Conservation (phyloP, 2,888 invertebrate genomes). For the Suillia variegata region DNA sequence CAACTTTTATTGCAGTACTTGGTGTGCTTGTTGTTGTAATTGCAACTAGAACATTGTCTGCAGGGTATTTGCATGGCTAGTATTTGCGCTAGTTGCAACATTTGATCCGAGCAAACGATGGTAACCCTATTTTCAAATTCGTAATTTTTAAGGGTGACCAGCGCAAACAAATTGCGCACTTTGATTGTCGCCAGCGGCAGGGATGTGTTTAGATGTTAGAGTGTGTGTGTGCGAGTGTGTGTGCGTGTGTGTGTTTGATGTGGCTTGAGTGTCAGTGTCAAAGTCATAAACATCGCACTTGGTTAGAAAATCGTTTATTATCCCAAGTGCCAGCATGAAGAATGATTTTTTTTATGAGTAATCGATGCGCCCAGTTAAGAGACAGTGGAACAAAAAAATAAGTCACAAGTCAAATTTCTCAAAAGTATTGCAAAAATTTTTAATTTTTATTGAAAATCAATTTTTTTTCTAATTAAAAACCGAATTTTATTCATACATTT, state of each 20-base stretch:
- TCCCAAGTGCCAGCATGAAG: neutral
- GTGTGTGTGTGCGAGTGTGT: neutral
- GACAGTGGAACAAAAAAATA: neutral
- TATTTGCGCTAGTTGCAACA: no score
- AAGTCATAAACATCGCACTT: constrained; percentile 1
- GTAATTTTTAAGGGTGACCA: neutral
- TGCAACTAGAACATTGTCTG: neutral
- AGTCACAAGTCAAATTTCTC: no score
- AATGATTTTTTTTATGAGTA: neutral
- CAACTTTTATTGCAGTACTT: no score
- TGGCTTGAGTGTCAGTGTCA: neutral
- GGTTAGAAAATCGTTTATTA: neutral
- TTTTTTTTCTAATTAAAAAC: no score
- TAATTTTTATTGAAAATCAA: no score
- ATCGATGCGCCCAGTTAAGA: neutral
- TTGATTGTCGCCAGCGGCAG: neutral
- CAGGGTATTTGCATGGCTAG: neutral
- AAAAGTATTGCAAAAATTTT: no score
- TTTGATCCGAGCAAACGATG: no score
- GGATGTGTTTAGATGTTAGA: neutral
- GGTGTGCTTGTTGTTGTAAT: neutral
- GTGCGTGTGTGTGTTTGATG: neutral
- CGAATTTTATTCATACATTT: no score
- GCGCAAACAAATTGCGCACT: neutral
- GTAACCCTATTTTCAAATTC: no score